Evolutionary conservation across 2,113 vertebrate genomes (phyloP).

Genomic region (Pollimyrus isidori): DNA sequence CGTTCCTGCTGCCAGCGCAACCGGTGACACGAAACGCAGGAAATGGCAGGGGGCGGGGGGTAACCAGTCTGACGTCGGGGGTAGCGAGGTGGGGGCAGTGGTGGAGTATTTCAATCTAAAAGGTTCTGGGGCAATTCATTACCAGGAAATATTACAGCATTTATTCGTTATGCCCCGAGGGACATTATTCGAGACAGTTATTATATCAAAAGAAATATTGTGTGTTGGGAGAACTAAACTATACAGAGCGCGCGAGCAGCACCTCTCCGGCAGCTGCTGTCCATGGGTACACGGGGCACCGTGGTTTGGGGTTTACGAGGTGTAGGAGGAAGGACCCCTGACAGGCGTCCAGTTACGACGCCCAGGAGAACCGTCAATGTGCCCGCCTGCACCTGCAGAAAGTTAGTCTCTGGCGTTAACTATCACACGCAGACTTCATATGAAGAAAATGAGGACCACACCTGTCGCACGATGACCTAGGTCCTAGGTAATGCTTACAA

Average conservation of each 20-base stretch:
- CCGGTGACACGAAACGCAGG: slow-evolving; percentile 52
- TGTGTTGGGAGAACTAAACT: neutral
- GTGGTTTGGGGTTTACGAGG: neutral
- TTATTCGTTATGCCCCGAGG: slow-evolving; percentile 33
- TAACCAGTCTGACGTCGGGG: neutral
- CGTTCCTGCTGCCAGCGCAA: neutral
- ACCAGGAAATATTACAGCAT: slow-evolving; percentile 54
- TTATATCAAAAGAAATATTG: slow-evolving; percentile 12
- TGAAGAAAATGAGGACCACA: neutral
- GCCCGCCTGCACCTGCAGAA: neutral
- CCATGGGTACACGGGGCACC: neutral
- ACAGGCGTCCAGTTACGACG: neutral
- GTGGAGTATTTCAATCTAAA: slow-evolving; percentile 21
- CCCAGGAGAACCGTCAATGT: neutral
- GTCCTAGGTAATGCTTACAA: neutral
- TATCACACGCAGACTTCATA: neutral
- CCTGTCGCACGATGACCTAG: neutral
- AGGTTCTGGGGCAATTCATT: slow-evolving; percentile 55
- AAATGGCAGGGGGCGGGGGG: slow-evolving; percentile 44
- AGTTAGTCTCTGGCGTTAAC: neutral
- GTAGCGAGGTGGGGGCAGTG: slow-evolving; percentile 35
- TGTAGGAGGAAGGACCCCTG: neutral
- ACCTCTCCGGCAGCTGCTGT: neutral
- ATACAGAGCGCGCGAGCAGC: neutral
- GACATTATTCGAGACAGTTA: slow-evolving; percentile 17